Base-by-base conservation (phyloP, 2,797 vertebrate genomes). In the Eremophila alpestris region DNA sequence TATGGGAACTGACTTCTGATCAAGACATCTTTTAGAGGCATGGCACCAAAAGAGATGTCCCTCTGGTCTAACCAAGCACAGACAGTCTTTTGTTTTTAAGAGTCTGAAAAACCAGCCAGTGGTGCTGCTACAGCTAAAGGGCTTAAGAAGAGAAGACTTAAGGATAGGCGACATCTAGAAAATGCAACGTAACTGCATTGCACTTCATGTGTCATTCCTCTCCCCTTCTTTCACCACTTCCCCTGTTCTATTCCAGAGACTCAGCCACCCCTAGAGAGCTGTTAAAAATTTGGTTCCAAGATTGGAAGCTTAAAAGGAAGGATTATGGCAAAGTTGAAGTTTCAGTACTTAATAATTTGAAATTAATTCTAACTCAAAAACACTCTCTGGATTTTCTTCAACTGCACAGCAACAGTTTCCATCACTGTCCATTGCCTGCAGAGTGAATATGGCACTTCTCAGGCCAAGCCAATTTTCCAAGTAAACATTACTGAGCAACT, bases 391-490 rank as follows among this genome's bases (percentile, higher is more conserved):
- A 54, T 89, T 95, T 91, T 83, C 51, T 89, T 78, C 69, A 88
- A 68, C 58, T 80, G 62, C 60, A 79, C 49, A 87, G 48, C 62
- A 70, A 94, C 54, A 86, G 40, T 70, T 77, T 95, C 56, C 26
- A 63, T 74, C 27, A 41, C 16, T 65, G 65, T 60, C 52, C 46
- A 54, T 22, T 75, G n/a, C 79, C 82, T 88, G 82, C 82, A 90
- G 70, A 93, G 71, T 78, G 91, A 95, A 86, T 91, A 89, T 17
- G 59, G n/a, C 41, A 87, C 41, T 83, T 81, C 83, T 92, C 41
- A 76, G 64, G 79, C 83, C 92, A 96, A 91, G 74, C 4, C 34
- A 73, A 43, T 95, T 90, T 94, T 83, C 78, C 60, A 79, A 92
- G 74, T 58, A 78, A 91, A 81, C 56, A 90, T 82, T 82, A 83